Conservation (phyloP, 2,113 vertebrate genomes). For the Saguinus imperator region DNA sequence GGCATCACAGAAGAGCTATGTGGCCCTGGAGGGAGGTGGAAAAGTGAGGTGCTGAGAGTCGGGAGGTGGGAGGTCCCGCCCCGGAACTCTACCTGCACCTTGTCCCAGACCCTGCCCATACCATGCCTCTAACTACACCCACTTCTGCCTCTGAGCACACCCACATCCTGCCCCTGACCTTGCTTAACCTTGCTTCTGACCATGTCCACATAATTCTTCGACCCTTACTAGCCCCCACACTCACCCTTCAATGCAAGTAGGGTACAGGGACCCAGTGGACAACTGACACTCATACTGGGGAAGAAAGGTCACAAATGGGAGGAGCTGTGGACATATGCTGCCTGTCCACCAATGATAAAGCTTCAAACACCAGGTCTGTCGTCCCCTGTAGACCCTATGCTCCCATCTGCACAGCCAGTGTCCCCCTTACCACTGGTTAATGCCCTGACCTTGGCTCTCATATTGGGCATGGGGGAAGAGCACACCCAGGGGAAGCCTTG, state of each 20-base stretch:
- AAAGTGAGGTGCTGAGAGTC: neutral
- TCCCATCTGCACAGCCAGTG: neutral
- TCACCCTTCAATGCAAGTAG: slow-evolving; percentile 89
- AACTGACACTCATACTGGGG: slow-evolving; percentile 89
- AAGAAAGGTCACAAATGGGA: neutral
- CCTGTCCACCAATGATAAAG: neutral
- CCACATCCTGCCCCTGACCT: slow-evolving; percentile 51
- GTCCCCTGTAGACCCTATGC: neutral
- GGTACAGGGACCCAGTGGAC: slow-evolving; percentile 90
- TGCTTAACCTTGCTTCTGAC: slow-evolving; percentile 67
- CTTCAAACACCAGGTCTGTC: neutral
- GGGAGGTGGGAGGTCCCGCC: neutral
- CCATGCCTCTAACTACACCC: neutral
- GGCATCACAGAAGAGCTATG: slow-evolving; percentile 91
- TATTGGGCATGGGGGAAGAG: neutral
- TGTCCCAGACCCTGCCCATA: neutral
- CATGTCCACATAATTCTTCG: neutral
- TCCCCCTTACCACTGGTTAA: neutral
- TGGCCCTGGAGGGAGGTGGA: slow-evolving; percentile 81
- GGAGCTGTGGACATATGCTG: neutral
- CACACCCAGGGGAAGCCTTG: neutral
- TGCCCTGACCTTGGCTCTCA: neutral
- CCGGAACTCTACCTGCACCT: neutral
- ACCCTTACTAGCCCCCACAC: neutral
- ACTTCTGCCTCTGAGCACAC: neutral